phyloP scores from a whole-genome alignment of 1,140 invertebrate species.

The silkworm (Bombyx mori) region DNA sequence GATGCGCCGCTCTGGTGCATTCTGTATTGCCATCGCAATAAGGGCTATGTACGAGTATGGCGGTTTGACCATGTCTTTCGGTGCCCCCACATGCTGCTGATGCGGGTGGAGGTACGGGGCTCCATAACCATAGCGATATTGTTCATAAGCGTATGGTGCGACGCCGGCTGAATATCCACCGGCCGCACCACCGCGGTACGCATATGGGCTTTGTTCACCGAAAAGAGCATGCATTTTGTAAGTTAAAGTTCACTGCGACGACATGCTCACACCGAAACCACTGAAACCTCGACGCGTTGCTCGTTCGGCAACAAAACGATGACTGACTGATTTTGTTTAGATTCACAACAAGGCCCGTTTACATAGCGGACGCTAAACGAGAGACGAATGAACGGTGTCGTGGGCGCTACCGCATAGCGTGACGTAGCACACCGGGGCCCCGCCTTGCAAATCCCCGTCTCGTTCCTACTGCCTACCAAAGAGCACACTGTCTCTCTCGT shows the following conservation, averaged over 20 bases:
- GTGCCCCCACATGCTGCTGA: conserved; percentile 79
- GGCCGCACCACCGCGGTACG: conserved; percentile 60
- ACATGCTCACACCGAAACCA: conserved; percentile 46
- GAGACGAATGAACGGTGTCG: conserved; percentile 58
- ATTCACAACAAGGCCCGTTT: conserved; percentile 69
- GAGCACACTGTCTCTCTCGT: background rate
- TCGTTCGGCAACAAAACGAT: conserved; percentile 60
- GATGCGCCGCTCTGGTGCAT: conserved; percentile 92
- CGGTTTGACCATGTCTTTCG: conserved; percentile 94
- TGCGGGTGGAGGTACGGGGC: conserved; percentile 75
- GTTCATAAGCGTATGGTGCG: conserved; percentile 78
- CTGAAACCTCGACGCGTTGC: conserved; percentile 49
- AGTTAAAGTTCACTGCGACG: conserved; percentile 43
- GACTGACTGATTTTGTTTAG: conserved; percentile 70
- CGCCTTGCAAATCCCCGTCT: background rate
- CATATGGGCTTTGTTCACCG: conserved; percentile 86
- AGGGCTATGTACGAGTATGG: conserved; percentile 98
- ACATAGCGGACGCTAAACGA: conserved; percentile 67
- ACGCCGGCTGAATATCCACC: conserved; percentile 66
- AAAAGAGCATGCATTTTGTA: conserved; percentile 87
- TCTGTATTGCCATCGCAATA: conserved; percentile 98
- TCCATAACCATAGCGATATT: conserved; percentile 82
- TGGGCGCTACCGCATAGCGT: conserved; percentile 30
- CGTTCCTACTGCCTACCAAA: background rate
- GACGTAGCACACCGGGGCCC: conserved; percentile 18